Evolutionary conservation across 2,113 vertebrate species (phyloP).

Genomic region (Corythornis cristatus): DNA sequence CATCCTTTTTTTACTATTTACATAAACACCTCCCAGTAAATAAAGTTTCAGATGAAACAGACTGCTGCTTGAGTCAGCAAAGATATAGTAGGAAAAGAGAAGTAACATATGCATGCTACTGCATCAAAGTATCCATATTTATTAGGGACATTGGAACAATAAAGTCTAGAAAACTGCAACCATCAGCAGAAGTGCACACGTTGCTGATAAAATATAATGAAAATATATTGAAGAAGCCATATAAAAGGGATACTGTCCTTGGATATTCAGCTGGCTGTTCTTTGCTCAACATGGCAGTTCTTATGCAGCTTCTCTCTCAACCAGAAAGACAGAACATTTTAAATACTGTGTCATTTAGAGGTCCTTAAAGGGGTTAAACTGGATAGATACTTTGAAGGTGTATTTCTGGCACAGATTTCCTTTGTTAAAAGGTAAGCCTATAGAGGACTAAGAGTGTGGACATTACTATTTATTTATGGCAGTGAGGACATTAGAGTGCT

Average conservation of each 20-base stretch:
- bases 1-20: not conserved
- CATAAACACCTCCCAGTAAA: slow-evolving; percentile 7
- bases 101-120: not conserved
- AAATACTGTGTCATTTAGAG: not conserved
- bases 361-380: not conserved
- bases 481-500: not conserved
- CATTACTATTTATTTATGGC: not conserved
- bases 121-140: slow-evolving; percentile 47
- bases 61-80: slow-evolving; percentile 35
- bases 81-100: not conserved
- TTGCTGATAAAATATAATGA: slow-evolving; percentile 1
- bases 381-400: not conserved
- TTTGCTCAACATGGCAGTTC: not conserved
- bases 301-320: not conserved
- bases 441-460: not conserved
- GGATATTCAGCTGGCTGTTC: not conserved
- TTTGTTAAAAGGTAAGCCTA: not conserved
- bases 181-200: slow-evolving; percentile 36
- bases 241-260: not conserved
- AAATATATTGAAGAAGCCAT: not conserved
- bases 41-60: not conserved
- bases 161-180: slow-evolving; percentile 30
- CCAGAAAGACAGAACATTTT: not conserved
- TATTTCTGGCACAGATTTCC: not conserved
- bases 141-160: slow-evolving; percentile 14